A percentile compares a stretch with the other conserved stretches of the same genome.
phyloP scores from a whole-genome alignment of 23 tunicate species.

The Ascidia mentula region DNA sequence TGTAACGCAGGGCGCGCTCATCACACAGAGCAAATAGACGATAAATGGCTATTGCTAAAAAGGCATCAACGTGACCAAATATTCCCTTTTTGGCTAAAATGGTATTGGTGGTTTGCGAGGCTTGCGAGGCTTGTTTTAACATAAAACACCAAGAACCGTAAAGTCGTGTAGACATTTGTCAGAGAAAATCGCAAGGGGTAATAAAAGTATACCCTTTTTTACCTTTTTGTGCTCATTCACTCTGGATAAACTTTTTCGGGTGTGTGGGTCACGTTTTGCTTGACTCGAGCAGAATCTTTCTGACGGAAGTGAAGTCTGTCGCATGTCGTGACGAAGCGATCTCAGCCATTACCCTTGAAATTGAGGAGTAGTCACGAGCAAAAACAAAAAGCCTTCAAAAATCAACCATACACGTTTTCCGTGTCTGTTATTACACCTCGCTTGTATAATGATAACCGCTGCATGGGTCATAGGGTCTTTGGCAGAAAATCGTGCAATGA shows the following conservation, averaged over 20 bases:
- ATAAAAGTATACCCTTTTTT: too few relatives aligned
- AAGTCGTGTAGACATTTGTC: too few relatives aligned
- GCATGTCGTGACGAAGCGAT: background rate
- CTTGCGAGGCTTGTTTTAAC: too few relatives aligned
- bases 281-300: background rate
- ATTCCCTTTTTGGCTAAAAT: too few relatives aligned
- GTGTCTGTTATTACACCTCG: background rate
- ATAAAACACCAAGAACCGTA: too few relatives aligned
- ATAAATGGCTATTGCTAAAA: background rate
- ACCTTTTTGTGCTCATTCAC: too few relatives aligned
- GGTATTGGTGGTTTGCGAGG: too few relatives aligned
- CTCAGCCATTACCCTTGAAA: background rate
- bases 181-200: too few relatives aligned
- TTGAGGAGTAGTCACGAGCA: background rate
- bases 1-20: too few relatives aligned
- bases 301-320: background rate
- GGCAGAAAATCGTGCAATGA: background rate
- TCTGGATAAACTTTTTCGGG: too few relatives aligned
- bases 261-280: constrained; percentile 38
- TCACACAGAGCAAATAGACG: too few relatives aligned
- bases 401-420: background rate
- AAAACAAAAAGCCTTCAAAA: background rate
- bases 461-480: constrained; percentile 4
- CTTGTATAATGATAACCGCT: background rate
- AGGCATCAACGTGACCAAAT: constrained; percentile 1